Evolutionary conservation across 1,140 invertebrate species (phyloP).

Genomic region (Eriosoma lanigerum): DNA sequence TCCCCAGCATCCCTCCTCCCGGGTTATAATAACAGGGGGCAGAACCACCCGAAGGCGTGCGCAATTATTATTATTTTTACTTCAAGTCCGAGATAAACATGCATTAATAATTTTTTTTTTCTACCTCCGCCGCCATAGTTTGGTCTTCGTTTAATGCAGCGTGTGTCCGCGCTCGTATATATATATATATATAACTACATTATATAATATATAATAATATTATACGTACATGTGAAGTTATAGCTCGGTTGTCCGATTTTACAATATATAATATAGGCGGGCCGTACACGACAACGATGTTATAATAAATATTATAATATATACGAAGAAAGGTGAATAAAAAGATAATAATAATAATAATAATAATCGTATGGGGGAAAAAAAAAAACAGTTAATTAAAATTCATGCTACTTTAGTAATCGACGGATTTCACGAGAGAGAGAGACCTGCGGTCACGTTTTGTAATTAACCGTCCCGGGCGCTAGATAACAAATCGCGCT

Average conservation of each 20-base stretch:
- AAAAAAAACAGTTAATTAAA: slow-evolving; percentile 42
- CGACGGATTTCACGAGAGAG: neutral
- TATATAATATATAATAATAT: too few species aligned
- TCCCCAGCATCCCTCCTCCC: neutral
- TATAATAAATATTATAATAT: slow-evolving; percentile 7
- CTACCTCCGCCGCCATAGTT: neutral
- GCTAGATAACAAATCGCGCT: slow-evolving; percentile 41
- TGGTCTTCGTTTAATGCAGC: neutral
- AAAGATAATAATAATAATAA: slow-evolving; percentile 11
- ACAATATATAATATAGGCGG: slow-evolving; percentile 31
- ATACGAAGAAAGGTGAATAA: slow-evolving; percentile 14
- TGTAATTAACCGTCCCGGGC: slow-evolving; percentile 47
- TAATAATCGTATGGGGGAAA: slow-evolving; percentile 11
- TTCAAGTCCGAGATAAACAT: slow-evolving; percentile 20
- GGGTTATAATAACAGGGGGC: slow-evolving; percentile 25
- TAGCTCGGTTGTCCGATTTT: slow-evolving; percentile 2
- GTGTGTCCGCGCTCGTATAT: neutral
- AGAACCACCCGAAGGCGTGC: slow-evolving; percentile 33
- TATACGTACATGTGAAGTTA: neutral
- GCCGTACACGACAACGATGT: slow-evolving; percentile 26
- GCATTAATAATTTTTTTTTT: slow-evolving; percentile 34
- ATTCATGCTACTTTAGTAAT: slow-evolving; percentile 50
- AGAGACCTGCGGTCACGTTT: slow-evolving; percentile 38
- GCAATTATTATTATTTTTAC: slow-evolving; percentile 22
- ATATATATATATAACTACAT: too few species aligned